Base-by-base conservation (phyloP, 2,888 invertebrate genomes). In the Pterostichus madidus region DNA sequence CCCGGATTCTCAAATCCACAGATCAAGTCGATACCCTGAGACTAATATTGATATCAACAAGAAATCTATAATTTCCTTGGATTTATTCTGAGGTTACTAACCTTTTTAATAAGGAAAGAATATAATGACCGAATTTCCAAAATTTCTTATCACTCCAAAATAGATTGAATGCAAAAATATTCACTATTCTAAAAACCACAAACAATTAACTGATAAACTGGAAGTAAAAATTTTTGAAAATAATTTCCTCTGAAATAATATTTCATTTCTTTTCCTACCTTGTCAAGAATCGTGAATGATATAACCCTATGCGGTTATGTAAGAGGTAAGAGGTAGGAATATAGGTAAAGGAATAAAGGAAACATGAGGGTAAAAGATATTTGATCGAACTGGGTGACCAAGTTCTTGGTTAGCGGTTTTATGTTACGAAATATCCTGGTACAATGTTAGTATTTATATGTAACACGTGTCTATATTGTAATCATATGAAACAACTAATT, bases 181-280 rank as follows among this genome's bases (percentile, higher is more conserved):
- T 8, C 5, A 49, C 11, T n/a, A 49, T 49, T 49, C 49, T 49
- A 5, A 49, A 49, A 49, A 49, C 49, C n/a, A 49, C 1, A 10
- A 5, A 10, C 49, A 49, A 44, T 44, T 1, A 44, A 44, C 44
- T 44, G 44, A 44, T 49, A 49, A 49, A 39, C 39, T 39, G 39
- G 24, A 7, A 2, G 11, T 49, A 49, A 0, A 11, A 49, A 0
- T 49, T 49, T 49, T 49, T 49, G 49, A 49, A 49, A 49, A 49
- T 49, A 49, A 49, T 49, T 49, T 49, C 49, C 49, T 49, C 49
- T 2, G 49, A 49, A n/a, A n/a, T 49, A 49, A 49, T 49, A 49
- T 49, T 49, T 49, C n/a, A 49, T 49, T 5, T 49, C 2, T 6
- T 49, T 49, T 49, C 49, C 49, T 11, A 49, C 10, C 49, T 49